Evolutionary conservation across 64 coral and sea anemone species (phyloP).

Genomic region (Cladopsammia gracilis): DNA sequence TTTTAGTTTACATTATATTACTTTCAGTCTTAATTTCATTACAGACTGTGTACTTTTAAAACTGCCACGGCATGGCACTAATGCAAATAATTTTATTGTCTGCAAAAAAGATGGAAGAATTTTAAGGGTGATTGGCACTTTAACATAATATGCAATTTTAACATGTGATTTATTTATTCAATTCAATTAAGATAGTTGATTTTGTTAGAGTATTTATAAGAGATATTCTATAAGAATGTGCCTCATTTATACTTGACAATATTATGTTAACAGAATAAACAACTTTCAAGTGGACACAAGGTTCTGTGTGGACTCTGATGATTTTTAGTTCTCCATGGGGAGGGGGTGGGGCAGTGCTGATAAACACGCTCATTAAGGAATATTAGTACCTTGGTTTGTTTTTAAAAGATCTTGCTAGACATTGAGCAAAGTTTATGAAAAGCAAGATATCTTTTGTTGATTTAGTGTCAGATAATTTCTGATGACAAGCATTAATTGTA

Average conservation of each 20-base stretch:
- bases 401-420: too few species aligned
- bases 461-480: too few species aligned
- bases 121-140: neutral
- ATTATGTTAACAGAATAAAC: neutral
- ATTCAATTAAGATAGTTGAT: neutral
- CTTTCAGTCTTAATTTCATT: neutral
- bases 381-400: too few species aligned
- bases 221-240: conserved; percentile 17
- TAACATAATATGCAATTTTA: neutral
- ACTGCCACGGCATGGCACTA: neutral
- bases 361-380: too few species aligned
- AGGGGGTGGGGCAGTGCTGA: too few species aligned
- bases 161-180: conserved; percentile 6
- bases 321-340: too few species aligned
- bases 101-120: neutral
- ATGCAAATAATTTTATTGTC: neutral
- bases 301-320: too few species aligned
- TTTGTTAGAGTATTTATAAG: conserved; percentile 28
- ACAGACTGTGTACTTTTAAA: neutral
- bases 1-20: neutral
- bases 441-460: too few species aligned
- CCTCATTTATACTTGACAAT: neutral
- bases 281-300: neutral
- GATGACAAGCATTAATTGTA: too few species aligned
- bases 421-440: too few species aligned